Conservation (phyloP, 1,140 invertebrate species). For the Trichonephila clavata region DNA sequence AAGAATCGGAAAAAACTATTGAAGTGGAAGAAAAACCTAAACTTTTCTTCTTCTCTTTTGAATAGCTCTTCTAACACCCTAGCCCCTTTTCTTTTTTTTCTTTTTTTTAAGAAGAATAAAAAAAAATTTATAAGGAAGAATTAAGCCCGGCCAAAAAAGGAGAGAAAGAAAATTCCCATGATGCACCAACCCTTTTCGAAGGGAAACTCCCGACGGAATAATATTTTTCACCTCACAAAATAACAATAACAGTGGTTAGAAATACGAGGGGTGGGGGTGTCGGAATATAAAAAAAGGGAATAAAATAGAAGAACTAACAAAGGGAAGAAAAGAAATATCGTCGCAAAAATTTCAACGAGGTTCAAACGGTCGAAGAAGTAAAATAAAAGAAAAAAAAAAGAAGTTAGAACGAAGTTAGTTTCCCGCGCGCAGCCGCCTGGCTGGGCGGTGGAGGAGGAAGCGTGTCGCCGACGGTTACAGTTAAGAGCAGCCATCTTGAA, state of each 20-base stretch:
- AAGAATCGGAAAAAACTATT: conserved; percentile 21
- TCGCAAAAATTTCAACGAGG: not conserved
- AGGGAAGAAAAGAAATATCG: not conserved
- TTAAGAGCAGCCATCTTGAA: conserved; percentile 67
- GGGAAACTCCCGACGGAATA: conserved; percentile 30
- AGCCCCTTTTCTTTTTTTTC: not conserved
- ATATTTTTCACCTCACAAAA: conserved; percentile 56
- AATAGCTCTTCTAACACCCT: not conserved
- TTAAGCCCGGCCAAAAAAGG: not conserved
- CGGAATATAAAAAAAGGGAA: no score
- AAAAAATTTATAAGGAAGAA: conserved; percentile 5
- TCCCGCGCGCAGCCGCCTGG: conserved; percentile 37
- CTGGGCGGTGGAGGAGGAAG: conserved; percentile 25
- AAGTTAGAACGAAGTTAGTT: conserved; percentile 21
- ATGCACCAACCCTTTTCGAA: not conserved
- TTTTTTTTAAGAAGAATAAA: not conserved
- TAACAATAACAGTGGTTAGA: conserved; percentile 46
- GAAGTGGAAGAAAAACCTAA: not conserved
- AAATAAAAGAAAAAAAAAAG: conserved; percentile 19
- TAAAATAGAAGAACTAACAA: not conserved
- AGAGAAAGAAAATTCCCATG: not conserved
- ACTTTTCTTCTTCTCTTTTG: not conserved
- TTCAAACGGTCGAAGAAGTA: conserved; percentile 7
- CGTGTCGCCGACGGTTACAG: conserved; percentile 56
- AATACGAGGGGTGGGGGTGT: not conserved